Conservation (phyloP, 2,797 vertebrate genomes). For the Lepus townsendii region DNA sequence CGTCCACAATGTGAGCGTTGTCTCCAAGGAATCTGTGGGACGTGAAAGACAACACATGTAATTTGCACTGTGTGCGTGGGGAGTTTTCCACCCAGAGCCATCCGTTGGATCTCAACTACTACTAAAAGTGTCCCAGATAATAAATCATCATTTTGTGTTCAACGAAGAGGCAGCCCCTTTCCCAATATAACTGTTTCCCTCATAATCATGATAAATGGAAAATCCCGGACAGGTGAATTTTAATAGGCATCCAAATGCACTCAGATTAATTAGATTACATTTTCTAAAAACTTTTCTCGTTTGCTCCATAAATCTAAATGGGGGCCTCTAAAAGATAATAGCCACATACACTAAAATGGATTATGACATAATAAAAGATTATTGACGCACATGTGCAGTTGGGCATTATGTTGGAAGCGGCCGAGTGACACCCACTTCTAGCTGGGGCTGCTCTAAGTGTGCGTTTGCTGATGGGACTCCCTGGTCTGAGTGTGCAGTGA, state of each 20-base stretch:
- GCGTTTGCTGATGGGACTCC: background rate
- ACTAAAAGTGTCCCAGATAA: slow-evolving; percentile 85
- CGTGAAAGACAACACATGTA: slow-evolving; percentile 83
- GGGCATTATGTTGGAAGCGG: background rate
- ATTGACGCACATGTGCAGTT: slow-evolving; percentile 57
- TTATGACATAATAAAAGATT: slow-evolving; percentile 79
- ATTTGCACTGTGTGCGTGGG: slow-evolving; percentile 83
- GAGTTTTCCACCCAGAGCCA: slow-evolving; percentile 85
- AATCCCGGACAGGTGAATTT: slow-evolving; percentile 89
- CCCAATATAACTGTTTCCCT: slow-evolving; percentile 83
- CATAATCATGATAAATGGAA: slow-evolving; percentile 91
- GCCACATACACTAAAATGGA: slow-evolving; percentile 75
- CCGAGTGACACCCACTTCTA: background rate
- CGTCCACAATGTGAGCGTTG: background rate
- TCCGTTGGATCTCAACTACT: slow-evolving; percentile 86
- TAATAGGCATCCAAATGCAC: slow-evolving; percentile 88
- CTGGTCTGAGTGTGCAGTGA: accelerated
- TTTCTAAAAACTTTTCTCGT: slow-evolving; percentile 82
- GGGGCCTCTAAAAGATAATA: slow-evolving; percentile 81
- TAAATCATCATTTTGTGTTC: slow-evolving; percentile 89
- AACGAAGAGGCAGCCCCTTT: slow-evolving; percentile 87
- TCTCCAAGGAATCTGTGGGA: slow-evolving; percentile 77
- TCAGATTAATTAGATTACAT: slow-evolving; percentile 90
- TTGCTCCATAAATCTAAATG: slow-evolving; percentile 83
- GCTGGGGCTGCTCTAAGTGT: background rate